Percentiles rank a stretch among this genome's conserved stretches.
Conservation (phyloP, 2,113 vertebrate species). For the Romanogobio albipinnatus region DNA sequence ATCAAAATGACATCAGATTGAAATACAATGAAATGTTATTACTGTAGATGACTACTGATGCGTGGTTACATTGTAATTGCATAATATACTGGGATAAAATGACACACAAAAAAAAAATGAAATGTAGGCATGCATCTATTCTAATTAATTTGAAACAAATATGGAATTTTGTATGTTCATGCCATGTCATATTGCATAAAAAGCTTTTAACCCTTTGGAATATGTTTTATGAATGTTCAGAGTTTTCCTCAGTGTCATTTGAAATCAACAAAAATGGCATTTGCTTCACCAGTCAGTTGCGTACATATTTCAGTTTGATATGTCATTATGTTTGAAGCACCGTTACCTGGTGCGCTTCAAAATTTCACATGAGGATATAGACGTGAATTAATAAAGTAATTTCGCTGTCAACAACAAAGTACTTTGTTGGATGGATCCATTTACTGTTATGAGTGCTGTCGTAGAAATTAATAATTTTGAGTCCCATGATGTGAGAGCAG, state of each 20-base stretch:
- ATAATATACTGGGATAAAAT: not conserved
- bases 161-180: not conserved
- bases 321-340: not conserved
- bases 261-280: not conserved
- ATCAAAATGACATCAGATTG: not conserved
- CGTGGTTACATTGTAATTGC: not conserved
- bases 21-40: not conserved
- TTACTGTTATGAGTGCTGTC: not conserved
- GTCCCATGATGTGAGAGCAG: not conserved
- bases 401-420: slow-evolving; percentile 28
- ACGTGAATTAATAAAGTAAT: slow-evolving; percentile 17
- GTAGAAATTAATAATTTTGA: not conserved
- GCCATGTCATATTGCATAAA: not conserved
- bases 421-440: not conserved
- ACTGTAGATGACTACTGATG: not conserved
- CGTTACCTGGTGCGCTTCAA: not conserved
- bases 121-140: not conserved
- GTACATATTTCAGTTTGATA: not conserved
- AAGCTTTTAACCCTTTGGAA: not conserved
- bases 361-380: slow-evolving; percentile 1
- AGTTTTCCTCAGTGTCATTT: not conserved
- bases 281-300: not conserved
- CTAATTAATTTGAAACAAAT: not conserved
- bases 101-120: not conserved
- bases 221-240: not conserved